Evolutionary conservation across 2,888 invertebrate species (phyloP).

Genomic region (Eilema caniola): DNA sequence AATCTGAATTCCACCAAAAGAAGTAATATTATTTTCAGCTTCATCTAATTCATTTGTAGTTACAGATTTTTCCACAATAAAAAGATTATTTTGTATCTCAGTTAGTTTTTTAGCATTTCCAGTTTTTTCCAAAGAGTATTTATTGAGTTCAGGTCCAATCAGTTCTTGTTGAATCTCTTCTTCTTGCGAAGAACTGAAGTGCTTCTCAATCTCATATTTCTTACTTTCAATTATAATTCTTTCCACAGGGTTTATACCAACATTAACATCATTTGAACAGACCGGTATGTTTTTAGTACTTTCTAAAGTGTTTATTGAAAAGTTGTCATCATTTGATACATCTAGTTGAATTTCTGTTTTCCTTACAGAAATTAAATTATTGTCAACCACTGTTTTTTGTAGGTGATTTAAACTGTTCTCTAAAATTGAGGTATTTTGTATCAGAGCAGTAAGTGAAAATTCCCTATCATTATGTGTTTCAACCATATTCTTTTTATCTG

Average conservation of each 20-base stretch:
- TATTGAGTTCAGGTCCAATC: neutral
- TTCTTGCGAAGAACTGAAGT: neutral
- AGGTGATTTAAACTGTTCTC: neutral
- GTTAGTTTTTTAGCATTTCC: neutral
- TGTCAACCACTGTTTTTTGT: neutral
- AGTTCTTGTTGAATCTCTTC: neutral
- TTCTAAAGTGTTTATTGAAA: neutral
- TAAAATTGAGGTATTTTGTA: neutral
- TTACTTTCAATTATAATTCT: neutral
- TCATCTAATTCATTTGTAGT: conserved; percentile 7
- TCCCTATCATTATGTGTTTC: neutral
- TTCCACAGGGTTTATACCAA: neutral
- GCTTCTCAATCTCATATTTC: neutral
- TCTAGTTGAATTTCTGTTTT: neutral
- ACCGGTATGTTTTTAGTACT: neutral
- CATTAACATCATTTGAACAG: neutral
- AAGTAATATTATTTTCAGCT: conserved; percentile 7
- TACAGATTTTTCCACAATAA: neutral
- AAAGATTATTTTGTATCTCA: neutral
- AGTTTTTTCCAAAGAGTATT: neutral
- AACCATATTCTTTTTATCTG: neutral
- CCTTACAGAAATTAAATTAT: neutral
- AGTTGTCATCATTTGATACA: neutral
- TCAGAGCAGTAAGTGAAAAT: neutral
- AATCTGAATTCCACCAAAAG: conserved; percentile 22